Evolutionary conservation across 2,797 vertebrate genomes (phyloP), one percentile per base, ranked within the genome.

Genomic region (Galago senegalensis): DNA sequence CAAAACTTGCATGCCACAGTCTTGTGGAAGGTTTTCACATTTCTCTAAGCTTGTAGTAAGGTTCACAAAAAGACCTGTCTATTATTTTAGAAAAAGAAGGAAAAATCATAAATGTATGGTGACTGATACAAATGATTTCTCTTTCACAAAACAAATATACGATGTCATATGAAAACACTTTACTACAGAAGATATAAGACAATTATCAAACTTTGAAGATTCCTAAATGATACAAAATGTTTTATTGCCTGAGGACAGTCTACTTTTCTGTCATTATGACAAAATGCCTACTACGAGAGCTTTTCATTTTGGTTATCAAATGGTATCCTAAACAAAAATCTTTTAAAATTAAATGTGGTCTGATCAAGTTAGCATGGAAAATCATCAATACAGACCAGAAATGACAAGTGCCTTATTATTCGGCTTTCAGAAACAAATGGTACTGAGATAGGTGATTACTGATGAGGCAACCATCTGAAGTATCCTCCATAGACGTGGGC

Each of bases 41-140:
- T 80, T 89, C 27, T 94, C 7, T 87, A 84, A 90, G 73, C 9
- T 87, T 73, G 49, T 43, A 21, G 20, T 56, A 14, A 96, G 69
- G 3, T 93, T 86, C 70, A 94, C 21, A 93, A 65, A 93, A 58
- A 3, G 4, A 61, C 16, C 75, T 76, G 10, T 4, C 5, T 91
- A 49, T 89, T 37, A 0, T 93, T 90, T 69, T 40, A 72, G 21
- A 16, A 61, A 91, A 88, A 63, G 5, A 90, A 94, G n/a, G 7
- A 31, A 90, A 89, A 82, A 34, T 17, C 4, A 43, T 17, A 80
- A 89, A 88, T 56, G 14, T 56, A n/a, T 79, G 73, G 27, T 80
- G 31, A 91, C 31, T 56, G 61, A 77, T 34, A 87, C 13, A 95
- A 94, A 72, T 83, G 23, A 40, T 63, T 90, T 58, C 37, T 83